These are phyloP conservation scores for Phortica okadai DNA, from an alignment of 2,888 invertebrate genomes.

Conservation along the genomic window DNA sequence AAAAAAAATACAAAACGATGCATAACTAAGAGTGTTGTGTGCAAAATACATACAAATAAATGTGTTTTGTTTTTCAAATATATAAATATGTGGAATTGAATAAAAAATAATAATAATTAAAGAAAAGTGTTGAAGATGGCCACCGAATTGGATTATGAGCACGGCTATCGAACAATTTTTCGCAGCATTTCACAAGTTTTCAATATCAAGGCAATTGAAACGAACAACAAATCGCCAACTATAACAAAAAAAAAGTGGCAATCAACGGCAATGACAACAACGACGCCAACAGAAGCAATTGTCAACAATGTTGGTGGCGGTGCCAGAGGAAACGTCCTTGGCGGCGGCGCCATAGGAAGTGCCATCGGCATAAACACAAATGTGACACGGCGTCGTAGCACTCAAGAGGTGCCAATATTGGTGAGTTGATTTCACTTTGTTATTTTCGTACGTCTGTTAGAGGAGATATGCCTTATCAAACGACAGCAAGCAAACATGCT, in stretches of 20 bases:
- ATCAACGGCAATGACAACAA: constrained; percentile 23
- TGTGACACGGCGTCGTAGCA: not conserved
- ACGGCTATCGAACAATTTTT: constrained; percentile 65
- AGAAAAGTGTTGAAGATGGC: constrained; percentile 50
- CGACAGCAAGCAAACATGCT: too few relatives aligned
- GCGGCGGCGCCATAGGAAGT: not conserved
- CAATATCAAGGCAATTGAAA: constrained; percentile 52
- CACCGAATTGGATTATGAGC: constrained; percentile 57
- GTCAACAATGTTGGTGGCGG: not conserved
- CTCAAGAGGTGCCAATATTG: constrained; percentile 9
- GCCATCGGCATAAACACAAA: not conserved
- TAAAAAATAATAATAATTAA: not conserved
- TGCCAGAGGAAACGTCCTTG: not conserved
- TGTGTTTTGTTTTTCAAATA: too few relatives aligned
- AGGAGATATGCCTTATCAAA: too few relatives aligned
- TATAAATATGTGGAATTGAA: not conserved
- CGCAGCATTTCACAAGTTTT: constrained; percentile 73
- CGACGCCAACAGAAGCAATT: constrained; percentile 39
- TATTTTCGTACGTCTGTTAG: not conserved
- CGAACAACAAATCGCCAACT: constrained; percentile 43
- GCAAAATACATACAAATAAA: too few relatives aligned
- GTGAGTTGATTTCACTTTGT: not conserved
- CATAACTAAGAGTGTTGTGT: too few relatives aligned
- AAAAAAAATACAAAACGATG: not conserved
- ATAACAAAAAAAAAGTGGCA: constrained; percentile 36